Evolutionary conservation across 2,888 invertebrate genomes (phyloP), one percentile per base, ranked within the genome.

Genomic region (Hirtodrosophila cameraria): DNA sequence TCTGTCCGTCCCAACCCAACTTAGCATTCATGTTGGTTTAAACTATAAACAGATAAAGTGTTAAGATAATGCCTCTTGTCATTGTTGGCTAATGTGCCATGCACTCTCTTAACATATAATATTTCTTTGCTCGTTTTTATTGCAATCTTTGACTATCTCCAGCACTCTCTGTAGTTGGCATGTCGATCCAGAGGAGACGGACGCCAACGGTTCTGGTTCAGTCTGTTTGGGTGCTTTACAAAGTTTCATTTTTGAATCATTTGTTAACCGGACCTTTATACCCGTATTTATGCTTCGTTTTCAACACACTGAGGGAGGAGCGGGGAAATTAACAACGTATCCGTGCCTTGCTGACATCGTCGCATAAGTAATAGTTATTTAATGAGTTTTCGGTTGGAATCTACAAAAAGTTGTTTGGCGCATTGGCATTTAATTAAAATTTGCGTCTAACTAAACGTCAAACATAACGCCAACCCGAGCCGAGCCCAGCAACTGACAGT

Each of bases 391-490:
- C 60, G 69, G 67, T 66, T 36, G 65, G 57, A 62, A 70, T 62
- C 30, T 28, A 71, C 71, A 53, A 63, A 69, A 65, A 78, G 36
- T 71, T 62, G 71, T 82, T 74, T 69, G 82, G 62, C 84, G 65
- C 50, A 65, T 63, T 54, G 79, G 54, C 64, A 67, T 80, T 85
- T 80, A 82, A 80, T 80, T 80, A 80, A 80, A 85, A 82, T 78
- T 82, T 75, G 57, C 63, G 65, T 67, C 82, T 81, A 79, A 79
- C 85, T 79, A 84, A 81, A 81, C 61, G 78, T 85, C 79, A 65
- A 77, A 77, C 30, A 49, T 36, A 50, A 45, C 33, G 58, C 38
- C 27, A 39, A 13, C 30, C 9, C 8, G 16, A 13, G 35, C 9
- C 27, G 15, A 45, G 41, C 2, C 9, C 12, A 48, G 33, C 12